Conservation (phyloP, 2,888 invertebrate species). For the Stenichneumon culpator region DNA sequence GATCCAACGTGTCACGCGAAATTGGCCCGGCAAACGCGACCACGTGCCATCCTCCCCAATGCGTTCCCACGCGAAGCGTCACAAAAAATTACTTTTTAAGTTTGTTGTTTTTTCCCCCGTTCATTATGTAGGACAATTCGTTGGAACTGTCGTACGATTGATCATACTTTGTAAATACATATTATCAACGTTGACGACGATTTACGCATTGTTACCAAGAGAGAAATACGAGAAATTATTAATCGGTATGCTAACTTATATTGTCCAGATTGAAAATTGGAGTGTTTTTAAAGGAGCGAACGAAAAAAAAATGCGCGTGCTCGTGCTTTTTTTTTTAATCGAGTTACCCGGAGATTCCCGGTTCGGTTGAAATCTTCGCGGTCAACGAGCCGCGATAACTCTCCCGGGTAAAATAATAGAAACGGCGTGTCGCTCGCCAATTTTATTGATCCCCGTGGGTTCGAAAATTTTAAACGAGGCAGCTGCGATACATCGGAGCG, state of each 20-base stretch:
- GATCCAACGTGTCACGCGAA: background rate
- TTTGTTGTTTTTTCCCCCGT: background rate
- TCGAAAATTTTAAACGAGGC: constrained; percentile 47
- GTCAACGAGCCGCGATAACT: background rate
- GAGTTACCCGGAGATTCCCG: constrained; percentile 15
- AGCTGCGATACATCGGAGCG: constrained; percentile 5
- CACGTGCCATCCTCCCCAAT: background rate
- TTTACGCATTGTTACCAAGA: constrained; percentile 49
- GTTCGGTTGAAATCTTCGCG: constrained; percentile 8
- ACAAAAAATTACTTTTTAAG: constrained; percentile 12
- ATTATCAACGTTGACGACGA: constrained; percentile 40
- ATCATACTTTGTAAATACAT: constrained; percentile 52
- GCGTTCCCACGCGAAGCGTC: constrained; percentile 19
- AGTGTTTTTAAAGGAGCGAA: constrained; percentile 22
- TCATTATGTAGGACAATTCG: constrained; percentile 9
- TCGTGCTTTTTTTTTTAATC: constrained; percentile 37
- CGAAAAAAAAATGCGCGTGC: background rate
- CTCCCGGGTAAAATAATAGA: constrained; percentile 1
- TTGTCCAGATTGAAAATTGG: constrained; percentile 29
- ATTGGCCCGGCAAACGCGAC: background rate
- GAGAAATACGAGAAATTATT: constrained; percentile 48
- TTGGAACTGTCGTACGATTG: constrained; percentile 20
- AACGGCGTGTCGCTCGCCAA: constrained; percentile 9
- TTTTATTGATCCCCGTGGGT: constrained; percentile 37
- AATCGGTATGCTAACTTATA: constrained; percentile 33